Base-by-base conservation (phyloP, 2,888 invertebrate species). In the Diarsia rubi region DNA sequence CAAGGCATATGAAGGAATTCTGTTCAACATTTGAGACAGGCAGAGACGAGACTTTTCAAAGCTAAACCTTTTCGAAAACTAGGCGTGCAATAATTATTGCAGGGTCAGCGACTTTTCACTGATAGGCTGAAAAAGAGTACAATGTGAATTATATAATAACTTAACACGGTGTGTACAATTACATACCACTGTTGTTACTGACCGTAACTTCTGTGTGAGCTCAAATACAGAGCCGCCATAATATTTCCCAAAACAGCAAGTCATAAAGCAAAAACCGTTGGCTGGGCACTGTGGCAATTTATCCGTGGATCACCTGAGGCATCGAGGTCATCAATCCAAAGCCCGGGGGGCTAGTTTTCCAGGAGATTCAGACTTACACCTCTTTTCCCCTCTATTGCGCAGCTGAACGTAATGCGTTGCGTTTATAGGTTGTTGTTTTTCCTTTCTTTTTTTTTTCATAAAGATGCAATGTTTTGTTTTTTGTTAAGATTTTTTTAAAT, bases 281-380 rank as follows among this genome's bases (percentile, higher is more conserved):
- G 75, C 77, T 79, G 83, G 83, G 79, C 82, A 79, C 79, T 75
- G 74, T 74, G 83, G 88, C 90, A 90, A 91, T 91, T 89, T 90
- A 89, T 88, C 83, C 87, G 78, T 78, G 90, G 91, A 92, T 93
- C 95, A 94, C 95, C 94, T 94, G 93, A 91, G 93, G 90, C 91
- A 91, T 91, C 88, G 82, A 87, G 93, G 93, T 92, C 94, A 95
- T 95, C 95, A 95, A 95, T 95, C 93, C 91, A 88, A 90, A 81
- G 85, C 93, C 93, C 94, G 69, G 62, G 92, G 91, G 95, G 90
- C 92, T 90, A 93, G 94, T 95, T 94, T 90, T 90, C 90, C 89
- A 89, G 88, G 88, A 92, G 90, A 92, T 91, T 90, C 91, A 87
- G 90, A 89, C 89, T 91, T 92, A 92, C 89, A 90, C 91, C 89